phyloP scores from a whole-genome alignment of 2,888 invertebrate species.

The Synanthedon vespiformis region DNA sequence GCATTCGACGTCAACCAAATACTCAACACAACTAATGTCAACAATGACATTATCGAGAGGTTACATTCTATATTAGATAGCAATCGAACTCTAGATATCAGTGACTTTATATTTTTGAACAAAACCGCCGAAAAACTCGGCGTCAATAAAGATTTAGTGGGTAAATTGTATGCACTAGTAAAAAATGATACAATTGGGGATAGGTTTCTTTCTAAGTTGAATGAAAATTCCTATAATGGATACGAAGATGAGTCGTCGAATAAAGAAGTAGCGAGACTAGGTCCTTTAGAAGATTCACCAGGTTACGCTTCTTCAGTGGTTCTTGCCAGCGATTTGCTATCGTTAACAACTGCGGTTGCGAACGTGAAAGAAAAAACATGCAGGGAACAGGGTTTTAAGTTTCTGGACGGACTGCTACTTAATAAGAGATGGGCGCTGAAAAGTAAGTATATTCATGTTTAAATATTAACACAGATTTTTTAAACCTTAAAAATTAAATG shows the following conservation, averaged over 20 bases:
- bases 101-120: slow-evolving; percentile 31
- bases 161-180: slow-evolving; percentile 30
- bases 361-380: slow-evolving; percentile 56
- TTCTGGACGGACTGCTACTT: slow-evolving; percentile 55
- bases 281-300: slow-evolving; percentile 50
- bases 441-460: slow-evolving; percentile 44
- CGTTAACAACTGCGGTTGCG: slow-evolving; percentile 57
- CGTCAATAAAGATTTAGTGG: slow-evolving; percentile 33
- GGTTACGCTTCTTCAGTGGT: slow-evolving; percentile 63
- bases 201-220: slow-evolving; percentile 4
- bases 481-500: too few relatives aligned
- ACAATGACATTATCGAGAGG: slow-evolving; percentile 29
- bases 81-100: slow-evolving; percentile 29
- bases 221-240: slow-evolving; percentile 20
- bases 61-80: slow-evolving; percentile 27
- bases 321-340: slow-evolving; percentile 57
- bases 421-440: slow-evolving; percentile 70
- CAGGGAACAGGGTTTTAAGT: slow-evolving; percentile 58
- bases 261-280: slow-evolving; percentile 25
- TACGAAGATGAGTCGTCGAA: slow-evolving; percentile 18
- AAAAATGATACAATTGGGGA: slow-evolving; percentile 11
- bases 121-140: slow-evolving; percentile 33
- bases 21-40: slow-evolving; percentile 30
- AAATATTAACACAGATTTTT: neutral
- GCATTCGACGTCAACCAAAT: slow-evolving; percentile 15